Evolutionary conservation across 2,888 invertebrate genomes (phyloP), one percentile per base, ranked within the genome.

Genomic region (Caenorhabditis sulstoni): DNA sequence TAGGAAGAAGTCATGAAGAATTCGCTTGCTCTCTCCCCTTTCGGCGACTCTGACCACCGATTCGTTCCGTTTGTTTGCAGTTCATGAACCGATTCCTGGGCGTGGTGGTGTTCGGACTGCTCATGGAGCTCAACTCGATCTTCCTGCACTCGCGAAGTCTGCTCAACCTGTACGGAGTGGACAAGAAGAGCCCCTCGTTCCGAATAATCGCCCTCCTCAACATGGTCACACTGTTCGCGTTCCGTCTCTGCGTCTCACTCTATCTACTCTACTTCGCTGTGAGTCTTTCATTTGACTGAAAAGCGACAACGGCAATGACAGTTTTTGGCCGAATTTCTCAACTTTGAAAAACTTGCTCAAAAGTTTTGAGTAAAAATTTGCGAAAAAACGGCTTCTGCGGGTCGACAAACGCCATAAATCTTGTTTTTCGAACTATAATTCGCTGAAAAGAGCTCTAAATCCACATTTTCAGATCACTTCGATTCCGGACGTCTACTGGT

Each of bases 81-180:
- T 62, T 84, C 47, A 81, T 84, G 23, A 58, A 79, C 7, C 64
- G 76, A 41, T 90, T 85, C 79, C 82, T 90, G 0, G 89, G 87
- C 37, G 85, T 90, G 22, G 88, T 89, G 11, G 53, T 87, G 9
- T 87, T 88, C 57, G 90, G 90, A 29, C 81, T 90, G 44, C 84
- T 90, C 29, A 90, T 90, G 90, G 90, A 90, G 67, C 55, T 90
- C 37, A 90, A 90, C 79, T 86, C 86, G 52, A 85, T 89, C 57
- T 89, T 87, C 74, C 75, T 86, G 8, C 87, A 87, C 78, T 81
- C 84, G 8, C 49, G 86, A 20, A 84, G 83, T 66, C 70, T 86
- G 9, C 58, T 85, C 44, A 85, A 86, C 50, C 57, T 86, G 59
- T 85, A 89, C 58, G 84, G 89, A 16, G 79, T 84, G 20, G 68